Evolutionary conservation across 2,888 invertebrate species (phyloP), one percentile per base, ranked within the genome.

Genomic region (Temnothorax unifasciatus): DNA sequence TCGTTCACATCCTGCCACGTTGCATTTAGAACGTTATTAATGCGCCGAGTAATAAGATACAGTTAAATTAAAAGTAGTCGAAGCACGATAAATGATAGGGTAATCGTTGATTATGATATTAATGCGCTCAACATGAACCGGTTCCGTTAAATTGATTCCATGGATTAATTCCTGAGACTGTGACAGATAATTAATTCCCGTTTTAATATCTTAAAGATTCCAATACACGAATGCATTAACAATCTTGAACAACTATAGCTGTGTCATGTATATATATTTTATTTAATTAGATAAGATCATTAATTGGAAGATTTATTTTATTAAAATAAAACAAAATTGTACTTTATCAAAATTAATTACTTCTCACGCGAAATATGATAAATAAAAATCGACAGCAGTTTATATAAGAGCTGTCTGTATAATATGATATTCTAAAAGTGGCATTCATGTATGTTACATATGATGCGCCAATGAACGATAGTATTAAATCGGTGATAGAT

Each of bases 1-100:
- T 99, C 98, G 94, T 98, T 98, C 88, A 97, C 97, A 94, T 98
- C 98, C 96, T 98, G 95, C n/a, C 34, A 64, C 25, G 57, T 52
- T 25, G 5, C 50, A 9, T 61, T 82, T 50, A 47, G 18, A 63
- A 63, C 1, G 38, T 76, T 63, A 76, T 64, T 63, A 50, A 47
- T 44, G 9, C 25, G 34, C 18, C 50, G 38, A 54, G 41, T 82
- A 64, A 82, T 25, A 50, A 76, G 29, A 25, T 57, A 47, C 50
- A 59, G 15, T 47, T 73, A 38, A 59, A 74, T 47, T 68, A 69
- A 47, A 69, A 47, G 47, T 47, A 50, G 47, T 61, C 47, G 50
- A 81, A 41, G 63, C 50, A 25, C 38, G 18, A 59, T 71, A 71
- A 38, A 69, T 38, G 47, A 34, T 21, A 34, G 44, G 59, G 18